Percentiles rank a stretch among this genome's conserved stretches.
These are phyloP conservation scores for Dinomys branickii DNA, from an alignment of 2,113 vertebrate genomes.

Conservation along the genomic window DNA sequence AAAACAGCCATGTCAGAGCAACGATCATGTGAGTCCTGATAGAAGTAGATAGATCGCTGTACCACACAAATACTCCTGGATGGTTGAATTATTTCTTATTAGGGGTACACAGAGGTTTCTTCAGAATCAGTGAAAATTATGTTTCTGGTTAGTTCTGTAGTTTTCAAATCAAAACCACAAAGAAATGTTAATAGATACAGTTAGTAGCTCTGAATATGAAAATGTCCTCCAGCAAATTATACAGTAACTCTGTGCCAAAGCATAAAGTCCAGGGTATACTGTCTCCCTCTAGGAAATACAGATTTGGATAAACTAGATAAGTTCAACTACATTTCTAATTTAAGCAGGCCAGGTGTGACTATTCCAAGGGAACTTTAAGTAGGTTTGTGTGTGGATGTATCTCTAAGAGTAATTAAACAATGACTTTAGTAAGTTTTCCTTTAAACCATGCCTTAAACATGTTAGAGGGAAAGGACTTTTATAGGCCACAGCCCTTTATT, in stretches of 20 bases:
- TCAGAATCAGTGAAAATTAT: neutral
- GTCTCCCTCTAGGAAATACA: neutral
- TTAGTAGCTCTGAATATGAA: neutral
- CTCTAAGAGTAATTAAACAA: constrained; percentile 22
- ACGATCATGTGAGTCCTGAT: neutral
- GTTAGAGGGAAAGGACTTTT: neutral
- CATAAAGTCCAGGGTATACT: neutral
- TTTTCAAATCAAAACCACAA: neutral
- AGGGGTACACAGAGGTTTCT: neutral
- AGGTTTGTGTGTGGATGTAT: neutral
- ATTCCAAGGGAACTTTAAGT: neutral
- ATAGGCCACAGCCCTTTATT: neutral
- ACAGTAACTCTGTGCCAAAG: neutral
- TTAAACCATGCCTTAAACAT: neutral
- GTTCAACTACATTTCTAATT: neutral
- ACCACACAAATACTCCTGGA: neutral
- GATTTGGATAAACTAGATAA: neutral
- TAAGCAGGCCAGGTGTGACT: neutral
- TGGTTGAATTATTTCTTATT: neutral
- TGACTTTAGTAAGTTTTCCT: neutral
- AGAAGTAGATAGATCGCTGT: neutral
- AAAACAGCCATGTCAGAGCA: neutral
- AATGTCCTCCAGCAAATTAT: neutral
- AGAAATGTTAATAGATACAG: neutral
- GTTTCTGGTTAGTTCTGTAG: neutral